Base-by-base conservation (phyloP, 2,113 vertebrate species). In the Petroica traversi region DNA sequence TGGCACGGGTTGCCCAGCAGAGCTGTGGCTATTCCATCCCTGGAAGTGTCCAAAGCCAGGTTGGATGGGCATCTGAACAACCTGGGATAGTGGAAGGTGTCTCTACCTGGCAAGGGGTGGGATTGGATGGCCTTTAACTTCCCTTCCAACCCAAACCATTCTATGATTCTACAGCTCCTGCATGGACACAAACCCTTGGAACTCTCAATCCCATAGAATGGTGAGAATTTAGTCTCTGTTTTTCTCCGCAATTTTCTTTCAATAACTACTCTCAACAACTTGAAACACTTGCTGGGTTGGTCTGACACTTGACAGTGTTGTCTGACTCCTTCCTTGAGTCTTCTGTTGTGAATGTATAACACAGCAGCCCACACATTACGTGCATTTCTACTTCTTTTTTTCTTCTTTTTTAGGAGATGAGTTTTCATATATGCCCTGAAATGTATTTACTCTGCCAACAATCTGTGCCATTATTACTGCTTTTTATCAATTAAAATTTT, bases 401-500 rank as follows among this genome's bases (percentile, higher is more conserved):
- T 63, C 52, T 52, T 22, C 34, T 28, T 46, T 75, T 66, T 67
- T 58, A 19, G 12, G 7, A 18, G 5, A 2, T 0, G 0, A 15
- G 46, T 88, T 49, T 78, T 69, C 74, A 20, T 10, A n/a, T 52
- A 28, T 34, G 55, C 7, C 8, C 40, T 68, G 41, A 77, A 74
- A 84, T 41, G 14, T 19, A 34, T 80, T 75, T 93, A 12, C 19
- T 75, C 29, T 79, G 54, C 66, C 38, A 87, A 49, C 13, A 85
- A 46, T 28, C 54, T 77, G 64, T 52, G 36, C 68, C 43, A 80
- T 85, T 83, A 77, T 80, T 85, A 43, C 31, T 55, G 19, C 45
- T 92, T 94, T 91, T 92, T 54, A 85, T 93, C 22, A 93, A 80
- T 95, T 95, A 48, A 67, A 51, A 85, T 85, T 89, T 88, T 85